Evolutionary conservation across 2,888 invertebrate genomes (phyloP).

Genomic region (Tiliacea aurago): DNA sequence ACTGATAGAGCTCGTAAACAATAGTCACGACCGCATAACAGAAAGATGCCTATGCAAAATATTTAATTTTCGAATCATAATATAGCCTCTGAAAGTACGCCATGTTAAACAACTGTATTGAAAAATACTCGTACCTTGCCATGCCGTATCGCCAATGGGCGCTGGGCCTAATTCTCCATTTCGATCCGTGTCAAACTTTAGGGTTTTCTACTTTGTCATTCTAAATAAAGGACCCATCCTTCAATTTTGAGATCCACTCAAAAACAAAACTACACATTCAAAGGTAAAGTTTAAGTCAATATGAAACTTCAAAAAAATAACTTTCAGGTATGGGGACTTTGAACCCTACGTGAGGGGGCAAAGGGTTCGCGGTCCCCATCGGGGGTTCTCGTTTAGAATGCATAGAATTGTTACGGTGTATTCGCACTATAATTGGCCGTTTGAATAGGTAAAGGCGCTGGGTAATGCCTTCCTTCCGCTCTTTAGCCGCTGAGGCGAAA

Average conservation of each 20-base stretch:
- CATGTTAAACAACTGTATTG: no score
- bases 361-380: slow-evolving; percentile 13
- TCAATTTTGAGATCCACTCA: not conserved
- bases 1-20: no score
- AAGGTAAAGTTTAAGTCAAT: slow-evolving; percentile 53
- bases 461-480: slow-evolving; percentile 59
- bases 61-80: no score
- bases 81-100: no score
- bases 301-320: slow-evolving; percentile 51
- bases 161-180: no score
- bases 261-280: slow-evolving; percentile 42
- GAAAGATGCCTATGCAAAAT: no score
- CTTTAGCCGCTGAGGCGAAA: slow-evolving; percentile 15
- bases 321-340: slow-evolving; percentile 32
- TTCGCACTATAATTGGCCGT: slow-evolving; percentile 62
- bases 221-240: slow-evolving; percentile 10
- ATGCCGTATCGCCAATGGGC: no score
- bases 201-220: slow-evolving; percentile 11
- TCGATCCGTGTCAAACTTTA: not conserved
- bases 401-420: slow-evolving; percentile 62
- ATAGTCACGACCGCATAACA: no score
- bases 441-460: slow-evolving; percentile 49
- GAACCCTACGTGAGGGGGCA: slow-evolving; percentile 21
- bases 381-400: slow-evolving; percentile 62
- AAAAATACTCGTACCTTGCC: no score